Evolutionary conservation across 2,888 invertebrate species (phyloP), one percentile per base, ranked within the genome.

Genomic region (Sclerodermus sp.): DNA sequence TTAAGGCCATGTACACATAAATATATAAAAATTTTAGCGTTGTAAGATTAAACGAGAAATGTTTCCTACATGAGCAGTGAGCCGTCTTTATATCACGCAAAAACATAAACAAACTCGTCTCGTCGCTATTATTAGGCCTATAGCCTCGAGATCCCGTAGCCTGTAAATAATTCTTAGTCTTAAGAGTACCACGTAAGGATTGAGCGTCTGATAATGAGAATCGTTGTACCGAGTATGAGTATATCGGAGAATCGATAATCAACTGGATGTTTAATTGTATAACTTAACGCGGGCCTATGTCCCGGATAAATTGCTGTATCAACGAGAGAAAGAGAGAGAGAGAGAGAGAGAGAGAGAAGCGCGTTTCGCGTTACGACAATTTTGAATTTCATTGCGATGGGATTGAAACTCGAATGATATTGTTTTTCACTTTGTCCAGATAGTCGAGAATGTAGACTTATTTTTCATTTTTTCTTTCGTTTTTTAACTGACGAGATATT

Each of bases 91-190:
- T 68, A 66, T 65, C 60, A 54, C 51, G 50, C 48, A 53, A 51
- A 23, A 23, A 23, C 3, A 3, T 23, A 42, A 31, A 30, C 10
- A 10, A 57, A 49, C 50, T 57, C 48, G 62, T 57, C 60, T 57
- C 58, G 63, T 60, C 56, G 61, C 60, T 63, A 58, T 58, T 51
- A 53, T 57, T 66, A 60, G 68, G 66, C 68, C 68, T 68, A 67
- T 43, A 53, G 46, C 48, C 56, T 57, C 15, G 8, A 12, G 13
- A 41, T 41, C 52, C 48, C 56, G 56, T 62, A 61, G 53, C 46
- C 49, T 57, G 55, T 34, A 34, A n/a, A 34, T 34, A 34, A 34
- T 34, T 34, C 12, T n/a, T 8, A 34, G 34, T 4, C 12, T 34
- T 12, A 34, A 34, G 34, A 8, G 10, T 34, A 23, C 23, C 4